A percentile compares a stretch with the other conserved stretches of the same genome.
Evolutionary conservation across 2,113 vertebrate species (phyloP).

Genomic region (Ammodytes marinus): DNA sequence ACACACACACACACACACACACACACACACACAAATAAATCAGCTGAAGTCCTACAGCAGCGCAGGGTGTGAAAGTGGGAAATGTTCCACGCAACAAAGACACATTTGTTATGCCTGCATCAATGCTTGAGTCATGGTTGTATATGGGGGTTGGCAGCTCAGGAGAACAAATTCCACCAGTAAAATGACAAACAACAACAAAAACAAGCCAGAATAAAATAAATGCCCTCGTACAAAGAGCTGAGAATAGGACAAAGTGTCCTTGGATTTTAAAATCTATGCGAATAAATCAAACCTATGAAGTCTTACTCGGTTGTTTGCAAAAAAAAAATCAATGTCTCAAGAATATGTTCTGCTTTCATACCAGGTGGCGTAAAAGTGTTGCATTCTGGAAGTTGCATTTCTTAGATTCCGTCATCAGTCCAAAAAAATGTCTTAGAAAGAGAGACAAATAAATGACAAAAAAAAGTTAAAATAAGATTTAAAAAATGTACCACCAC

Average conservation of each 20-base stretch:
- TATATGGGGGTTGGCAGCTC: slow-evolving; percentile 57
- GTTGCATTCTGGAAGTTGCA: not conserved
- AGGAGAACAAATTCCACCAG: slow-evolving; percentile 51
- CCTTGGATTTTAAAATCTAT: slow-evolving; percentile 2
- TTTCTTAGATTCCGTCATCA: not conserved
- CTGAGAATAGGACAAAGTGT: slow-evolving; percentile 24
- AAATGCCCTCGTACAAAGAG: slow-evolving; percentile 11
- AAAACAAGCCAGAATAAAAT: slow-evolving; percentile 11
- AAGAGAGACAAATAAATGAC: not conserved
- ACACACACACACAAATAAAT: slow-evolving; percentile 8
- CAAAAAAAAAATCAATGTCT: slow-evolving; percentile 7
- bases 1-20: slow-evolving; percentile 20
- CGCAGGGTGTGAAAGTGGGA: slow-evolving; percentile 52
- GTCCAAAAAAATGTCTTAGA: not conserved
- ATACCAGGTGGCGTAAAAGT: not conserved
- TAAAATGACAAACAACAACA: slow-evolving; percentile 18
- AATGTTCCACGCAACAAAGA: slow-evolving; percentile 56
- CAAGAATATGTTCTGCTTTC: not conserved
- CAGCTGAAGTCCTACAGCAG: slow-evolving; percentile 20
- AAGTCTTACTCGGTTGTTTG: not conserved
- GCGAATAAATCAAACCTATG: slow-evolving; percentile 19
- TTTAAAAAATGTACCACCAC: not conserved
- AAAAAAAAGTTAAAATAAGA: not conserved
- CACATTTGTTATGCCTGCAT: slow-evolving; percentile 61
- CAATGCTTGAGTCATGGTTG: slow-evolving; percentile 63